Evolutionary conservation across 2,113 vertebrate species (phyloP).

Genomic region (Pangasianodon hypophthalmus): DNA sequence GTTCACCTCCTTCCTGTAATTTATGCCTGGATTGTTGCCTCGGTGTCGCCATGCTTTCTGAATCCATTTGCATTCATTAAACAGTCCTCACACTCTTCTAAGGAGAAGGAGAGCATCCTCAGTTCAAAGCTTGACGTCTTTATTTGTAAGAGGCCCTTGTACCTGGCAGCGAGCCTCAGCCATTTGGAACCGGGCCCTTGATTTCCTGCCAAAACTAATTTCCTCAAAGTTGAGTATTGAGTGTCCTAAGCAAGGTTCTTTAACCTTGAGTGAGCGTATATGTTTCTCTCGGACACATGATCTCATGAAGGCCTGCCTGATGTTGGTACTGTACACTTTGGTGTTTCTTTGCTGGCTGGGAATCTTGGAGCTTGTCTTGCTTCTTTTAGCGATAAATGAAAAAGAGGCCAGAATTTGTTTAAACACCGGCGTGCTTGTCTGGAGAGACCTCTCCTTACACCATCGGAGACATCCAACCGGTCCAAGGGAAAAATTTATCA

Average conservation of each 20-base stretch:
- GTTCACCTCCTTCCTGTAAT: slow-evolving; percentile 32
- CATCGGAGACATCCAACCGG: neutral
- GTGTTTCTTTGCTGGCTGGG: neutral
- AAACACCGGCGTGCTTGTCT: neutral
- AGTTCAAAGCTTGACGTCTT: slow-evolving; percentile 39
- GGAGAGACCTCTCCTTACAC: neutral
- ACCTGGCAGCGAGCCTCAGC: slow-evolving; percentile 12
- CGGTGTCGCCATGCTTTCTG: slow-evolving; percentile 20
- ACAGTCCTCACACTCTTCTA: neutral
- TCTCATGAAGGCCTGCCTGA: neutral
- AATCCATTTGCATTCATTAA: slow-evolving; percentile 48
- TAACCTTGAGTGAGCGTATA: neutral
- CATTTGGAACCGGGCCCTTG: slow-evolving; percentile 2
- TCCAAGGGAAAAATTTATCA: neutral
- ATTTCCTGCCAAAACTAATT: slow-evolving; percentile 27
- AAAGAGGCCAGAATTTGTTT: neutral
- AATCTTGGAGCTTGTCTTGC: neutral
- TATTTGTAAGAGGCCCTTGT: slow-evolving; percentile 22
- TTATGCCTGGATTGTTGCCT: slow-evolving; percentile 40
- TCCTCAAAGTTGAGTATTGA: neutral
- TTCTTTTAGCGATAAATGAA: neutral
- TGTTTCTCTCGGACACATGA: neutral
- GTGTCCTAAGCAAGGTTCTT: neutral
- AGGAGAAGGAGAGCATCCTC: neutral
- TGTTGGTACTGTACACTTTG: no score